Conservation (phyloP, 2,888 invertebrate genomes). For the Agrochola lota region DNA sequence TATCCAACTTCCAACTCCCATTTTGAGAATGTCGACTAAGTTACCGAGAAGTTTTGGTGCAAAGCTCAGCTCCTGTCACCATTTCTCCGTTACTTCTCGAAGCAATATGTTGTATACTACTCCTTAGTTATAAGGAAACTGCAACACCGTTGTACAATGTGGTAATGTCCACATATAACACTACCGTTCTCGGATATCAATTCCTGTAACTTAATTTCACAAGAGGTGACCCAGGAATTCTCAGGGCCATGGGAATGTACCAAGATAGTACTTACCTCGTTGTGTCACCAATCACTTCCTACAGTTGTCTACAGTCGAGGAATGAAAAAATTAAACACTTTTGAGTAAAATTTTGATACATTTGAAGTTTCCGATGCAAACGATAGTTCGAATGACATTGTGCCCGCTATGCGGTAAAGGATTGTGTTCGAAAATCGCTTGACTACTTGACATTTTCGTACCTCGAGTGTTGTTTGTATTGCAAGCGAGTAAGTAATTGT, state of each 20-base stretch:
- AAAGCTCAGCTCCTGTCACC: too few relatives aligned
- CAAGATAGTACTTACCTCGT: neutral
- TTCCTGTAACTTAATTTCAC: constrained; percentile 19
- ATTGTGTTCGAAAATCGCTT: neutral
- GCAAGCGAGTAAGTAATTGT: constrained; percentile 33
- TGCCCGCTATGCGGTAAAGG: neutral
- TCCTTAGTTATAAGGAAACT: constrained; percentile 8
- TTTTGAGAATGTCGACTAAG: neutral
- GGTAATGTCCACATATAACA: constrained; percentile 5
- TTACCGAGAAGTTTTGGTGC: neutral
- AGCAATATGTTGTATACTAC: neutral
- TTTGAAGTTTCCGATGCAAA: neutral
- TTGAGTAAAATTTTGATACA: neutral
- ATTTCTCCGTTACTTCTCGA: neutral
- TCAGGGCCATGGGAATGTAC: constrained; percentile 1
- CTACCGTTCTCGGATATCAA: constrained; percentile 22
- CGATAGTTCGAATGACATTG: neutral
- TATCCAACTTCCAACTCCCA: neutral
- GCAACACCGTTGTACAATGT: constrained; percentile 18
- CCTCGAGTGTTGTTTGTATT: neutral
- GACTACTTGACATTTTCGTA: neutral
- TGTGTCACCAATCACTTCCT: neutral
- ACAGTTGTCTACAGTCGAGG: too few relatives aligned
- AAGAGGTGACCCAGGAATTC: constrained; percentile 22
- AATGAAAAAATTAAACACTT: neutral